These are phyloP conservation scores for Heterocephalus glaber DNA, from an alignment of 2,113 vertebrate genomes.

Conservation along the genomic window DNA sequence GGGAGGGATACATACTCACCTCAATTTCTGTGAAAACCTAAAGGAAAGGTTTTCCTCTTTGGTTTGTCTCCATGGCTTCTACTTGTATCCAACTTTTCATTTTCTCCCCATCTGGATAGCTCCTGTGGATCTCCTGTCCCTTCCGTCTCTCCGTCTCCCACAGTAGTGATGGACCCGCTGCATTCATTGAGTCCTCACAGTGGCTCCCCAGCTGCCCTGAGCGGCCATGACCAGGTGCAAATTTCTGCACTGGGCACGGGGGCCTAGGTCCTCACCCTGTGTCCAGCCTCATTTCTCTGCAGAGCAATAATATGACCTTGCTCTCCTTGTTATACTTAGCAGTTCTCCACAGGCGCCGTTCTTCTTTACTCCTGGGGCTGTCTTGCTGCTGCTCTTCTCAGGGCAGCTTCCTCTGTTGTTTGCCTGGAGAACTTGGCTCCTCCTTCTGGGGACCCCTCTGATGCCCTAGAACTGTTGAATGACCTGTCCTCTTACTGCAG, in stretches of 20 bases:
- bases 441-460: neutral
- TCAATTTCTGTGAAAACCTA: neutral
- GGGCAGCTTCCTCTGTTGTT: neutral
- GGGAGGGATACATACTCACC: neutral
- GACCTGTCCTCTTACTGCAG: neutral
- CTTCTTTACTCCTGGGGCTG: neutral
- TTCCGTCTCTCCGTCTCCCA: neutral
- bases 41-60: neutral
- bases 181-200: neutral
- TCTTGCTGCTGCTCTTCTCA: neutral
- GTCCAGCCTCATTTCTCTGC: neutral
- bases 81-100: neutral
- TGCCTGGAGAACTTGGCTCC: neutral
- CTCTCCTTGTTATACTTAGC: neutral
- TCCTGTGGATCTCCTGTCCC: neutral
- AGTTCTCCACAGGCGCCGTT: neutral
- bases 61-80: too few relatives aligned
- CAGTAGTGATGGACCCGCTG: accelerated
- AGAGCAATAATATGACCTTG: neutral
- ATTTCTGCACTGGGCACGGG: too few relatives aligned
- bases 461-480: too few relatives aligned
- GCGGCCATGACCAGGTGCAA: neutral
- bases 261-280: neutral
- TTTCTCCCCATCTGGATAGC: neutral
- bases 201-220: neutral